Evolutionary conservation across 2,113 vertebrate genomes (phyloP).

Genomic region (Pterocles burchelli): DNA sequence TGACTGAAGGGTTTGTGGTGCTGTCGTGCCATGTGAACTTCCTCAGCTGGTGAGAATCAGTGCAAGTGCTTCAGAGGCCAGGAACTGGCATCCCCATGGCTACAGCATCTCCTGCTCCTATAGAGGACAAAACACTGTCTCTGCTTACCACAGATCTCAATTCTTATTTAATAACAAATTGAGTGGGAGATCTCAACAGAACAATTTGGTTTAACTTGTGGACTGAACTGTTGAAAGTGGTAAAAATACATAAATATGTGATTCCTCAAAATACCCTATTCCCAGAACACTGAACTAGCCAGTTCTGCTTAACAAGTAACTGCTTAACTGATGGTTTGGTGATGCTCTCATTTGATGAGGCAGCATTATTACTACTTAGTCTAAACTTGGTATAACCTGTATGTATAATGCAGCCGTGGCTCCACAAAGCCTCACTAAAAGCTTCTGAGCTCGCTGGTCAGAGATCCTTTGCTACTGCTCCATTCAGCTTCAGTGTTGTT

Average conservation of each 20-base stretch:
- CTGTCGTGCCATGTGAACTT: not conserved
- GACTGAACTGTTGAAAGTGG: not conserved
- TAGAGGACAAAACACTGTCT: not conserved
- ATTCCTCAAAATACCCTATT: accelerated
- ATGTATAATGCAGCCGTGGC: not conserved
- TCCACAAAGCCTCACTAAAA: not conserved
- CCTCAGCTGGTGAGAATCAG: not conserved
- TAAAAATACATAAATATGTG: not conserved
- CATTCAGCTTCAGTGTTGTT: not conserved
- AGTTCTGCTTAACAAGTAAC: not conserved
- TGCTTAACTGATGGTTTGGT: not conserved
- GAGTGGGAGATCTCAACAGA: not conserved
- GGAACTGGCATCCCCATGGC: not conserved
- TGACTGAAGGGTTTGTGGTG: not conserved
- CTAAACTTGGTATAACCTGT: not conserved
- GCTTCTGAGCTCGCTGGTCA: not conserved
- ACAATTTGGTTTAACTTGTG: not conserved
- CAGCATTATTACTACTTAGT: not conserved
- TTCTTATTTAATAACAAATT: not conserved
- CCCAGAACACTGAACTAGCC: not conserved
- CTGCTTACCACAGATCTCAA: not conserved
- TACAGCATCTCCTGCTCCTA: not conserved
- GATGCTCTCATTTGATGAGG: not conserved
- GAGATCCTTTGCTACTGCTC: not conserved
- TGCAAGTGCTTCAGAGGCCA: not conserved